These are phyloP conservation scores for Iguana delicatissima DNA, from an alignment of 2,797 vertebrate genomes.

Conservation along the genomic window DNA sequence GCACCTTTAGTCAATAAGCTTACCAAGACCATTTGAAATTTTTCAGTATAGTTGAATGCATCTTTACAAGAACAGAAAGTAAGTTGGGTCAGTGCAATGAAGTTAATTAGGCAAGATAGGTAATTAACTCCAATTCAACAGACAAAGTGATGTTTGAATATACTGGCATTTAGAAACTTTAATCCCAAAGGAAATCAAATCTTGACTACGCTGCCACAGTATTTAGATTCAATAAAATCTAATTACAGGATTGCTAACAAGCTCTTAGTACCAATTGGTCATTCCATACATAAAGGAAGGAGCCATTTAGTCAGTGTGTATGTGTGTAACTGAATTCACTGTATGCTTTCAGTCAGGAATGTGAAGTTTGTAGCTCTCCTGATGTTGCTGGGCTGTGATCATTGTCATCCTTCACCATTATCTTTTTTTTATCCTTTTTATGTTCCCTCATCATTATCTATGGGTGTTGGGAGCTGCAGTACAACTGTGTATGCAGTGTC, in stretches of 20 bases:
- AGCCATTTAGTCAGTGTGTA: neutral
- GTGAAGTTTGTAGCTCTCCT: neutral
- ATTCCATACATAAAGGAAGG: neutral
- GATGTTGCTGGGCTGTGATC: neutral
- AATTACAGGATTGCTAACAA: constrained; percentile 37
- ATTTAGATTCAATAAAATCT: constrained; percentile 35
- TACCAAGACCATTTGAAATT: constrained; percentile 71
- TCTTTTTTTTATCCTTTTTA: no score
- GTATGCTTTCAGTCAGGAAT: neutral
- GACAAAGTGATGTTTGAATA: constrained; percentile 45
- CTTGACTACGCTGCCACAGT: neutral
- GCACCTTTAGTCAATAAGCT: constrained; percentile 59
- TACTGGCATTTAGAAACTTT: constrained; percentile 20
- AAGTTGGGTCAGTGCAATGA: constrained; percentile 49
- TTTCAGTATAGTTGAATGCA: constrained; percentile 62
- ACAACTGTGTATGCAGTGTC: neutral
- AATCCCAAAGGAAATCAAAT: constrained; percentile 45
- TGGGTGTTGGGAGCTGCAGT: neutral
- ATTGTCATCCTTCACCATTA: neutral
- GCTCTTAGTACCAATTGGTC: neutral
- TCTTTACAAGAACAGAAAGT: constrained; percentile 55
- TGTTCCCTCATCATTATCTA: neutral
- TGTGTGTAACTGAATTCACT: neutral
- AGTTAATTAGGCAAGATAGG: constrained; percentile 60
- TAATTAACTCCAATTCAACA: constrained; percentile 55